Evolutionary conservation across 2,888 invertebrate species (phyloP), one percentile per base, ranked within the genome.

Genomic region (Aphrophora alni): DNA sequence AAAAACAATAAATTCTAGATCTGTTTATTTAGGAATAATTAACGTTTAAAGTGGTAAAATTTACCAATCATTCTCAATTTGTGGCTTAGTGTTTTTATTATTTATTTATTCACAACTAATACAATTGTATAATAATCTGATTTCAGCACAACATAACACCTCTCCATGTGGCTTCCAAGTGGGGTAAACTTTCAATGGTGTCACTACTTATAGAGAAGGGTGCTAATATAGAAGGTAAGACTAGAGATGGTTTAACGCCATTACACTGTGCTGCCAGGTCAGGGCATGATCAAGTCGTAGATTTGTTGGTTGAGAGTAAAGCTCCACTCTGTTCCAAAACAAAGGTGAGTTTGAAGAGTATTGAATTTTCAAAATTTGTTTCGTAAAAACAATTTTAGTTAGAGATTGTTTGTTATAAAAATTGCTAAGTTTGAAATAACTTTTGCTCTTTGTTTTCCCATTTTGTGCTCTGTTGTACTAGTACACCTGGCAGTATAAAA

Each of bases 231-330:
- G 97, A 98, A 87, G 95, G 96, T 0, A 95, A 95, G 86, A 98
- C 98, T 0, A 91, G 98, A 80, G 99, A 99, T 88, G 98, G 98
- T 0, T 91, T 99, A 78, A 98, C 98, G 0, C 98, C 98, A 0
- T 89, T 99, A 70, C 99, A 99, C 88, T 99, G 99, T 89, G 98
- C 98, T 0, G 97, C 98, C 0, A 92, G 99, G 71, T 97, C 97
- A 21, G 99, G 99, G 0, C 98, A 99, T 89, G 97, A 97, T 86
- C 94, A 95, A 86, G 98, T 98, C 0, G 97, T 98, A 27, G 95
- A 97, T 82, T 91, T 97, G 81, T 89, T 99, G 69, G 89, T 99
- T 81, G 95, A 96, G 85, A 94, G 95, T 86, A 94, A 95, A 70
- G 98, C 98, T 0, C 97, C 98, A 0, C 97, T 98, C 87, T 93